Evolutionary conservation across 2,888 invertebrate genomes (phyloP).

Genomic region (Lottia gigantea): DNA sequence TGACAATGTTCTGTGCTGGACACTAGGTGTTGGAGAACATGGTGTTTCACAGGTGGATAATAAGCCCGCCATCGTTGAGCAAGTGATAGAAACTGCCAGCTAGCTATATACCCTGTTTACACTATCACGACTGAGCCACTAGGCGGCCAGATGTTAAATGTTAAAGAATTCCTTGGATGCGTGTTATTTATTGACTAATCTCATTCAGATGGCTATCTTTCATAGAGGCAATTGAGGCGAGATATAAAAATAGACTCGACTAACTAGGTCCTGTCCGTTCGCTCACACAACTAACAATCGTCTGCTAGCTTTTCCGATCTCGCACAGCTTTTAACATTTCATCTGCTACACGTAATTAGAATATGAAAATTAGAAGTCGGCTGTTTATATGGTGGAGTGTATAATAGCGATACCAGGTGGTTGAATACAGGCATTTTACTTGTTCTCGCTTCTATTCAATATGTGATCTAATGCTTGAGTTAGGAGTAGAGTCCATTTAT

Average conservation of each 20-base stretch:
- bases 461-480: constrained; percentile 40
- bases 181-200: constrained; percentile 65
- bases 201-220: constrained; percentile 50
- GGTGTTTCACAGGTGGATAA: constrained; percentile 16
- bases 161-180: constrained; percentile 57
- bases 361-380: constrained; percentile 41
- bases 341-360: constrained; percentile 32
- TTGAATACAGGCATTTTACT: constrained; percentile 29
- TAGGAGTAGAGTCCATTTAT: constrained; percentile 34
- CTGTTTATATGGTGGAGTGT: constrained; percentile 29
- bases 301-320: constrained; percentile 18
- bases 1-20: constrained; percentile 7
- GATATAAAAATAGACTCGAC: constrained; percentile 35
- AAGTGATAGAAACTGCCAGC: constrained; percentile 16
- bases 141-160: constrained; percentile 62
- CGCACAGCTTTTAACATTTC: constrained; percentile 21
- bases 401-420: constrained; percentile 38
- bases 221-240: constrained; percentile 41
- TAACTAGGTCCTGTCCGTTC: constrained; percentile 33
- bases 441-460: constrained; percentile 38
- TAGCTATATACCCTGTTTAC: constrained; percentile 7
- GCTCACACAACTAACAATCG: constrained; percentile 19
- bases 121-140: constrained; percentile 38
- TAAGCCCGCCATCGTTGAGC: constrained; percentile 19
- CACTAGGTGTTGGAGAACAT: background rate